Evolutionary conservation across 2,113 vertebrate genomes (phyloP), one percentile per base, ranked within the genome.

Genomic region (Cairina moschata): DNA sequence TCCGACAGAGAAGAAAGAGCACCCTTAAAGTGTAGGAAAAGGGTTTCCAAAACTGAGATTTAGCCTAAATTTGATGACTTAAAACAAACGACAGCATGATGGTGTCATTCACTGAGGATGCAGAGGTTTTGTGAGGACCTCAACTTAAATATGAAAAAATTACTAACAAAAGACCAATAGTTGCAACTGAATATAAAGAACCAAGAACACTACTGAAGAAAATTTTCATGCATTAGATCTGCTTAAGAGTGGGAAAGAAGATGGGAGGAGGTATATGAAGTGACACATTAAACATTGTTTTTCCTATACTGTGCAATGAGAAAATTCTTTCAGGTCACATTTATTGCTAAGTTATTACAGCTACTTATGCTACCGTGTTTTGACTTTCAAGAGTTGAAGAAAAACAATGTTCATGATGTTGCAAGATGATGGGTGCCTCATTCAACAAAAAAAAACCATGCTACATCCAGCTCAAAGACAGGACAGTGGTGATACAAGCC

Each of bases 201-300:
- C n/a, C 15, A 46, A 86, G 29, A 17, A 28, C 34, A 71, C 17
- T 44, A 36, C 34, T 65, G 13, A 93, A 78, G 62, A 84, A 81
- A 79, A 84, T 60, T 72, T 56, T 72, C 81, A 89, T 92, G 86
- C 91, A 93, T 83, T 88, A 78, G 21, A 46, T 81, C 28, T 77
- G 20, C 21, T 92, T 78, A 78, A 21, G 52, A 76, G n/a, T 54
- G 31, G 77, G 81, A 93, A 88, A 77, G 7, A 91, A 69, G 34
- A 74, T 50, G 44, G 13, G 11, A 87, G 38, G 48, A 88, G 8
- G 8, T 79, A 65, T 60, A 68, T 56, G 48, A 89, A 93, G 72
- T 58, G 54, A 84, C 0, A 4, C 38, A 60, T 31, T n/a, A 84
- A 92, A 68, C 73, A 93, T 81, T 84, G 73, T 60, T 96, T 94